Evolutionary conservation across 2,797 vertebrate genomes (phyloP).

Genomic region (Erethizon dorsatum): DNA sequence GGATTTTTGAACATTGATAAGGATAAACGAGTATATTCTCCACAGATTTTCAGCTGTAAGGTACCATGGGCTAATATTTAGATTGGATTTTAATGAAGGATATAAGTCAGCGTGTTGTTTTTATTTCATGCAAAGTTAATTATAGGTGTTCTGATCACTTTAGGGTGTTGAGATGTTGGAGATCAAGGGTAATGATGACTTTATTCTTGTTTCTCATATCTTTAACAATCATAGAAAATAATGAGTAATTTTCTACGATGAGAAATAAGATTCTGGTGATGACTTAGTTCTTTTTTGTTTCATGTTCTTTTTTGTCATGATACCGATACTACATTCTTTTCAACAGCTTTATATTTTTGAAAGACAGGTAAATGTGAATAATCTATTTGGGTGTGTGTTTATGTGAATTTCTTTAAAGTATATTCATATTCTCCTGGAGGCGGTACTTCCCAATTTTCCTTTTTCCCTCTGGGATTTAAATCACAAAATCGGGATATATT

Average conservation of each 20-base stretch:
- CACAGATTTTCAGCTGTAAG: not conserved
- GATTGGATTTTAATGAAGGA: not conserved
- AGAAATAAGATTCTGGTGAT: constrained; percentile 36
- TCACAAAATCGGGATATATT: not conserved
- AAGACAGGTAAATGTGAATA: not conserved
- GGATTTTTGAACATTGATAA: not conserved
- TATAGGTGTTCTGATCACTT: not conserved
- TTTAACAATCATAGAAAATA: constrained; percentile 62
- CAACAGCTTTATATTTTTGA: not conserved
- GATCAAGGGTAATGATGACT: not conserved
- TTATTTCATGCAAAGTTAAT: not conserved
- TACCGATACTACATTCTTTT: not conserved
- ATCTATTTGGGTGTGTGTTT: not conserved
- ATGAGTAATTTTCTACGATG: not conserved
- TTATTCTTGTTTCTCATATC: constrained; percentile 6
- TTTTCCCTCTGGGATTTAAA: not conserved
- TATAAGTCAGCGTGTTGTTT: not conserved
- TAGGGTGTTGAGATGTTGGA: not conserved
- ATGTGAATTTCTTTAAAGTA: constrained; percentile 19
- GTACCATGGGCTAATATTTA: not conserved
- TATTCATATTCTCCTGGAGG: not conserved
- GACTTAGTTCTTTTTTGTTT: not conserved
- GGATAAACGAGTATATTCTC: not conserved
- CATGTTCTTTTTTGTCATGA: not conserved
- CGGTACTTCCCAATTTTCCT: not conserved